phyloP scores from a whole-genome alignment of 2,797 vertebrate species.

The Pygocentrus nattereri region DNA sequence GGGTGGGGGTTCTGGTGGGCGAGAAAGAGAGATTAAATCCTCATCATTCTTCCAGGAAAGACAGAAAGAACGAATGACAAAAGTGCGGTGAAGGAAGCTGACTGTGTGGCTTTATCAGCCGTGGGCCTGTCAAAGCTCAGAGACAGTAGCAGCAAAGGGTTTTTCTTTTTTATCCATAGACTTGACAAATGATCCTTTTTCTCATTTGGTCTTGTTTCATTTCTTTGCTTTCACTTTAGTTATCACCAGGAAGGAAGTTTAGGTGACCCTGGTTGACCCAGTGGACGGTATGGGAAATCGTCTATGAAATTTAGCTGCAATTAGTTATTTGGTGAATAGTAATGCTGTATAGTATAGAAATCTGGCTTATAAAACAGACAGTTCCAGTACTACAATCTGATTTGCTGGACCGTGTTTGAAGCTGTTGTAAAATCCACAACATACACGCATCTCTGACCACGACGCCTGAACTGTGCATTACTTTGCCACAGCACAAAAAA shows the following conservation, averaged over 20 bases:
- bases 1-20: conserved; percentile 6
- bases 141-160: not conserved
- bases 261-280: not conserved
- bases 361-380: too few species aligned
- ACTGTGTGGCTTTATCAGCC: not conserved
- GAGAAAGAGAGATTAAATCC: conserved; percentile 37
- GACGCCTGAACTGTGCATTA: too few species aligned
- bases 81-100: conserved; percentile 1
- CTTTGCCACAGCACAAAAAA: too few species aligned
- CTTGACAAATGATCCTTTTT: conserved; percentile 12
- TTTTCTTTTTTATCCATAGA: conserved; percentile 3
- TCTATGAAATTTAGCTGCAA: too few species aligned
- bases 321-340: too few species aligned
- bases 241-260: not conserved
- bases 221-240: not conserved
- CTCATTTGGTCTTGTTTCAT: not conserved
- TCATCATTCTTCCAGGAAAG: conserved; percentile 26
- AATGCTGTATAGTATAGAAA: too few species aligned
- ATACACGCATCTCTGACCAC: too few species aligned
- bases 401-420: too few species aligned
- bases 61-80: not conserved
- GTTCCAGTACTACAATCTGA: too few species aligned
- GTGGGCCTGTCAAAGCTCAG: not conserved
- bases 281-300: not conserved
- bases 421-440: too few species aligned